Conservation (phyloP, 2,113 vertebrate species). For the Pipra filicauda region DNA sequence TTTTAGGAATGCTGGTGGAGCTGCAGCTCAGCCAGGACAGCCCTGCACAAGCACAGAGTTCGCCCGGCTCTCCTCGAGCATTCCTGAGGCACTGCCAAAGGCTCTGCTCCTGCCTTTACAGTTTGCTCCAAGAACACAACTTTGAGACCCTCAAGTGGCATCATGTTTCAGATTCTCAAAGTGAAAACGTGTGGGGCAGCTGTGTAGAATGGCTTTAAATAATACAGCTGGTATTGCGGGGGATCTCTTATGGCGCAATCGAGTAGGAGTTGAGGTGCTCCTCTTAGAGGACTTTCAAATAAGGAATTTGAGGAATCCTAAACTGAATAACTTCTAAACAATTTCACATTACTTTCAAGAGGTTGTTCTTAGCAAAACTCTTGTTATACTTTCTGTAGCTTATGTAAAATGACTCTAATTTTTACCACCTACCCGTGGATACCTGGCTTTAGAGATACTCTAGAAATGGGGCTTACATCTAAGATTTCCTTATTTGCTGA, state of each 20-base stretch:
- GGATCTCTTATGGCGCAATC: neutral
- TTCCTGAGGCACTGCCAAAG: neutral
- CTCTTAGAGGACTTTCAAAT: neutral
- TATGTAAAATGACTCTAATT: neutral
- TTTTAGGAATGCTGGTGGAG: rapidly evolving
- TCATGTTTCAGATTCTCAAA: neutral
- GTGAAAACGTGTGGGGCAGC: neutral
- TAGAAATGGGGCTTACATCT: neutral
- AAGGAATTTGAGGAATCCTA: neutral
- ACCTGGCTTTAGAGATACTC: neutral
- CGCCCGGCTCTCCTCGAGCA: rapidly evolving
- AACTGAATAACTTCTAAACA: neutral
- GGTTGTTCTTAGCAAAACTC: neutral
- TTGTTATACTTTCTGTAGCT: neutral
- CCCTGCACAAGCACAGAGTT: rapidly evolving
- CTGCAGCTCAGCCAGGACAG: neutral
- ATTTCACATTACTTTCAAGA: neutral
- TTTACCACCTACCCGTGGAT: neutral
- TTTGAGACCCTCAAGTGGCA: neutral
- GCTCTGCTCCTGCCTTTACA: neutral
- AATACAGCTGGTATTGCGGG: neutral
- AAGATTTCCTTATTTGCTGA: neutral
- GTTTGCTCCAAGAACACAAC: neutral
- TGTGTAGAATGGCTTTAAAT: neutral
- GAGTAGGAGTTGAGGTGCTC: neutral